These are phyloP conservation scores for Halisarca cf. caerulea DNA, from an alignment of 37 sponge, comb jelly and placozoan species.

Conservation along the genomic window DNA sequence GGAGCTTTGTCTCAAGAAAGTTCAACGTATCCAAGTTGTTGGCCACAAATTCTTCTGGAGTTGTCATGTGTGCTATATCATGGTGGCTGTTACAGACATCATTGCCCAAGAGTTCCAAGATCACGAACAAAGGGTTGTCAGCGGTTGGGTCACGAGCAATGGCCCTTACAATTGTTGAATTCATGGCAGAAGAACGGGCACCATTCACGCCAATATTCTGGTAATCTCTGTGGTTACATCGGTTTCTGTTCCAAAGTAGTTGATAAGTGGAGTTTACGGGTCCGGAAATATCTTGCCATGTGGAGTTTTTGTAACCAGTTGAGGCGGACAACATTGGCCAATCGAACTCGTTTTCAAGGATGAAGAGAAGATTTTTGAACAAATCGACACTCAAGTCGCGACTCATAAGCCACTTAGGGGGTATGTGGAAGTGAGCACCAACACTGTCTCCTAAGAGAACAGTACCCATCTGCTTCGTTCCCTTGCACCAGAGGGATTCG, in stretches of 20 bases:
- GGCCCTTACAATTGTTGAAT: constrained; percentile 52
- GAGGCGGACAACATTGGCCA: constrained; percentile 89
- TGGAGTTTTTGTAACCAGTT: constrained; percentile 76
- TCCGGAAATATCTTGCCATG: constrained; percentile 69
- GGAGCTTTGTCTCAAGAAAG: constrained; percentile 70
- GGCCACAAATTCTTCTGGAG: constrained; percentile 78
- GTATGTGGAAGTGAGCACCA: constrained; percentile 92
- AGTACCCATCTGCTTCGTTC: constrained; percentile 72
- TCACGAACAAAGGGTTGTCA: constrained; percentile 74
- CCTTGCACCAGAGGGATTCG: constrained; percentile 81
- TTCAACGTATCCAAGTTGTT: constrained; percentile 56
- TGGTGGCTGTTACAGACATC: constrained; percentile 90
- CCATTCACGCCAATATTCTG: constrained; percentile 95
- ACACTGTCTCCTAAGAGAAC: constrained; percentile 87
- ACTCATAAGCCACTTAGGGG: constrained; percentile 71
- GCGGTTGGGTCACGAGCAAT: constrained; percentile 42
- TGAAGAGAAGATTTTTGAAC: constrained; percentile 68
- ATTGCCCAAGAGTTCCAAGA: constrained; percentile 82
- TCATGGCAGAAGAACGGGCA: constrained; percentile 69
- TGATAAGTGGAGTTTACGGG: constrained; percentile 83
- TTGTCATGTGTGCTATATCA: constrained; percentile 81
- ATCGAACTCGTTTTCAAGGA: constrained; percentile 90
- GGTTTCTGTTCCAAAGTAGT: constrained; percentile 52
- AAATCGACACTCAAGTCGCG: constrained; percentile 54
- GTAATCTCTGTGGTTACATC: constrained; percentile 92